Base-by-base conservation (phyloP, 2,888 invertebrate species). In the Agrochola lychnidis region DNA sequence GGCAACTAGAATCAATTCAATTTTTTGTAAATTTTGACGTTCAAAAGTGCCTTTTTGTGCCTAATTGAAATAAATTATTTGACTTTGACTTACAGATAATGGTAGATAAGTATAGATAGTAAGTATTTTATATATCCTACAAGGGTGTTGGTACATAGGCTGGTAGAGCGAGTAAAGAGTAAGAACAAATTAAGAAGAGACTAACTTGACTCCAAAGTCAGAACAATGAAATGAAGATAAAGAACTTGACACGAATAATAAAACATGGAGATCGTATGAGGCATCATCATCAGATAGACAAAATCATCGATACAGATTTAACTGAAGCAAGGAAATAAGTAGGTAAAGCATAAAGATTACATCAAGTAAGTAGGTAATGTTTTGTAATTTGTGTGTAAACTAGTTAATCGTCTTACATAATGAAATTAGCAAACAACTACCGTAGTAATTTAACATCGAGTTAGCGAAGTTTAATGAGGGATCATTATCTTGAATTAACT, bases 361-460 rank as follows among this genome's bases (percentile, higher is more conserved):
- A 70, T 73, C 59, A 81, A 73, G 70, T 68, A 66, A 57, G 59
- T 71, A 78, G 70, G 76, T 66, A 73, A 73, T 73, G 73, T 81
- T 81, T 81, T 82, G 81, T 59, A 81, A 81, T 82, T 82, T 63
- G 57, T 66, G 73, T 82, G 70, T 78, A 78, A 82, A 73, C 81
- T 78, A 81, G 81, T 78, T 81, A 70, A 59, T 79, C 53, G 30
- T 22, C 30, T 81, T 79, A 83, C 67, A 51, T 82, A 73, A 76
- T 64, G 25, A 53, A 73, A 77, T 76, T 76, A 84, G 69, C 82
- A 80, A 83, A 75, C 68, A 67, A 66, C 71, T 73, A 51, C 42
- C 22, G 48, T 53, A 42, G 30, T 67, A 63, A 71, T 71, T 71
- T 57, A 74, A 42, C 59, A 66, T 69, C 51, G 36, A 73, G 42